Base-by-base conservation (phyloP, 1,140 invertebrate genomes). In the Rhyzopertha dominica region DNA sequence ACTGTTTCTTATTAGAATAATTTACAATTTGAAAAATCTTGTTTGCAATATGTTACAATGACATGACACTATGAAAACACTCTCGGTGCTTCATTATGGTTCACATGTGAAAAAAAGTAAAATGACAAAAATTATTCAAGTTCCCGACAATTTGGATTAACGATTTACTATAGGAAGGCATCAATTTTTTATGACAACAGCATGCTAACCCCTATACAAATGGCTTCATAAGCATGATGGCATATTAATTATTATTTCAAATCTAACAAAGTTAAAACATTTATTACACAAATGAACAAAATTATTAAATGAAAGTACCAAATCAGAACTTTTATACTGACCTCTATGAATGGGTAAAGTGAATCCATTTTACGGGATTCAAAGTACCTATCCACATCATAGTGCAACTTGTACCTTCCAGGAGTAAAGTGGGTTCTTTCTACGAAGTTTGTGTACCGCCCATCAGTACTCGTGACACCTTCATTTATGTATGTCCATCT, bases 261-360 rank as follows among this genome's bases (percentile, higher is more conserved):
- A 38, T 19, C 9, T 24, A 7, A n/a, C 23, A 22, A 10, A 20
- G 5, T 5, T 9, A 5, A 24, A 38, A 13, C n/a, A 16, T 36
- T 36, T 42, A 20, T 37, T 37, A 37, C 19, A 16, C 8, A 37
- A 16, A 14, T n/a, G n/a, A 37, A 9, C 16, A 37, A 37, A n/a
- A 19, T 19, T 16, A 49, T 24, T 28, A 2, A 43, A 5, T 17
- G 26, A 37, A 23, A 2, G 2, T 1, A 13, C 4, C 8, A 30
- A 38, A 18, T 3, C 2, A 32, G n/a, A 16, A 20, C n/a, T n/a
- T n/a, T n/a, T 34, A 8, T 18, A 57, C 58, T 62, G 64, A 86
- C 82, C 70, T 88, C 85, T 19, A 87, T 79, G 63, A 78, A 85
- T 1, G 85, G 85, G 64, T 84, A 88, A 51, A 87, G 74, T 0